phyloP scores from a whole-genome alignment of 2,888 invertebrate genomes.

The Acholoe squamosa region DNA sequence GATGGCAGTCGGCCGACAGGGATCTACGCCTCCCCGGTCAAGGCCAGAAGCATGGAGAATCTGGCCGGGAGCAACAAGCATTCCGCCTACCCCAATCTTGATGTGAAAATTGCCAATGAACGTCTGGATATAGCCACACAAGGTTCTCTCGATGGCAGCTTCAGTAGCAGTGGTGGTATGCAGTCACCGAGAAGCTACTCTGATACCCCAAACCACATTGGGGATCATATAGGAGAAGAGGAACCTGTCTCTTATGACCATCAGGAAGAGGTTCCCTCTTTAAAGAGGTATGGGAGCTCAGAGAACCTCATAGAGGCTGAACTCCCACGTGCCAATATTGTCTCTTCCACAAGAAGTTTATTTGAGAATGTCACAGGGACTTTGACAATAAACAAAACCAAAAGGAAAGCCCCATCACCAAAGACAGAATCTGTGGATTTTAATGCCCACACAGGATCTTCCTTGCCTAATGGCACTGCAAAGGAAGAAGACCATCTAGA shows the following conservation, averaged over 20 bases:
- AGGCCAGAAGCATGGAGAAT: constrained; percentile 59
- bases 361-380: constrained; percentile 86
- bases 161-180: constrained; percentile 49
- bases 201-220: constrained; percentile 7
- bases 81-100: not conserved
- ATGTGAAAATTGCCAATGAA: constrained; percentile 39
- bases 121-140: constrained; percentile 7
- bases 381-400: constrained; percentile 48
- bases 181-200: constrained; percentile 13
- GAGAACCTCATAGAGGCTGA: constrained; percentile 84
- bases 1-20: constrained; percentile 20
- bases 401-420: constrained; percentile 48
- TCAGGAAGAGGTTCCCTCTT: not conserved
- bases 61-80: constrained; percentile 49
- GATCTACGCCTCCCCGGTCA: constrained; percentile 42
- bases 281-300: constrained; percentile 42
- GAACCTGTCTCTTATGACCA: not conserved
- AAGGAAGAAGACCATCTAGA: not conserved
- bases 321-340: constrained; percentile 94
- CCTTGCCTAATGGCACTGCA: constrained; percentile 58
- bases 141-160: constrained; percentile 52
- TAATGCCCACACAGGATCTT: not conserved
- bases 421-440: not conserved
- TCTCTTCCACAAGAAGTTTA: constrained; percentile 92
- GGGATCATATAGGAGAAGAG: not conserved